phyloP scores from a whole-genome alignment of 2,113 vertebrate genomes.

The Thomomys bottae region DNA sequence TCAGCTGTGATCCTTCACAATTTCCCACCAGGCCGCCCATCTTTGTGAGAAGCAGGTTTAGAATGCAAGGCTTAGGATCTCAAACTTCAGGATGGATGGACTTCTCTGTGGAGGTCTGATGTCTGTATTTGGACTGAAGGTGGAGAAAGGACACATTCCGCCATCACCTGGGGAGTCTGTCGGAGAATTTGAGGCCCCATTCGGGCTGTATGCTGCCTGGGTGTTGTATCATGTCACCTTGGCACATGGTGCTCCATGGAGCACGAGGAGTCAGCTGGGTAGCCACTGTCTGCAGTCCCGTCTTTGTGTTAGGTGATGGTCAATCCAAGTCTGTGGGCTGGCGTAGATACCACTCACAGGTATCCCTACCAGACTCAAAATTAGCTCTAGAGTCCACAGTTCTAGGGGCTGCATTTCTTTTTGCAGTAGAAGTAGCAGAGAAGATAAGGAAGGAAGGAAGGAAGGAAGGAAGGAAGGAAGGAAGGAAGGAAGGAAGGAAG shows the following conservation, averaged over 20 bases:
- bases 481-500: neutral
- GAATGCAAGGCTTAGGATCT: neutral
- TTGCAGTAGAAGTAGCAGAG: neutral
- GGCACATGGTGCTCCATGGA: neutral
- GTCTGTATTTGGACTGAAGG: neutral
- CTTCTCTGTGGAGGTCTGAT: neutral
- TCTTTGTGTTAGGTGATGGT: slow-evolving; percentile 40
- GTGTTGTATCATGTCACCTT: neutral
- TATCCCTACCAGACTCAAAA: neutral
- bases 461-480: neutral
- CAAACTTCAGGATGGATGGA: neutral
- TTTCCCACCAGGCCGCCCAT: neutral
- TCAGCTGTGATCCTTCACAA: neutral
- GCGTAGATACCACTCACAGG: slow-evolving; percentile 12
- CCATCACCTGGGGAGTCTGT: neutral
- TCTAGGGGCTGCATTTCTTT: neutral
- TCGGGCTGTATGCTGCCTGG: neutral
- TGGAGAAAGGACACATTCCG: neutral
- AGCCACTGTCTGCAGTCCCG: neutral
- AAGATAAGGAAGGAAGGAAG: neutral
- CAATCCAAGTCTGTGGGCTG: neutral
- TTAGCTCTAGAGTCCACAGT: neutral
- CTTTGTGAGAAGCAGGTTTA: neutral
- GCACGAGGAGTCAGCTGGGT: neutral
- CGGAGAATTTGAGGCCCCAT: neutral